phyloP scores from a whole-genome alignment of 92 coral and sea anemone species.

The Porites rus region DNA sequence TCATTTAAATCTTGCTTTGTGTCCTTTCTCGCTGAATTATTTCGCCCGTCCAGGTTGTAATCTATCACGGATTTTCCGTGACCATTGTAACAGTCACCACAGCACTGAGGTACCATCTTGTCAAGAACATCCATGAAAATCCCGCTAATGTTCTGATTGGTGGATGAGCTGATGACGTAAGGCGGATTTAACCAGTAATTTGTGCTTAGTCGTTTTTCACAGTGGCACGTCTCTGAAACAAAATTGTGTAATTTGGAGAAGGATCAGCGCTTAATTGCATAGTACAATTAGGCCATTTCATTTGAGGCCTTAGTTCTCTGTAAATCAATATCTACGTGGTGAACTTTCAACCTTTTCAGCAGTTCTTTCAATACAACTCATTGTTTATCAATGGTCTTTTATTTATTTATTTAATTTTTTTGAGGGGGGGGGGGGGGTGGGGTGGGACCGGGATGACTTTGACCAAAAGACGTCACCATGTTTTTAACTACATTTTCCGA shows the following conservation, averaged over 20 bases:
- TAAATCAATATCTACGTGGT: no score
- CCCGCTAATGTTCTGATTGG: conserved; percentile 44
- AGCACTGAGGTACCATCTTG: conserved; percentile 57
- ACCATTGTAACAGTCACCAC: conserved; percentile 58
- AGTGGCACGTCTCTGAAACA: conserved; percentile 53
- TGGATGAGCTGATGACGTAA: conserved; percentile 46
- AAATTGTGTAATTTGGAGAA: neutral
- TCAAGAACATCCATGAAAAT: conserved; percentile 56
- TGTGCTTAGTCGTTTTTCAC: conserved; percentile 52
- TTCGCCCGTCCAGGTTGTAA: neutral
- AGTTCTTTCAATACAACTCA: no score
- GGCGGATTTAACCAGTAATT: conserved; percentile 46
- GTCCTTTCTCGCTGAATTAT: neutral
- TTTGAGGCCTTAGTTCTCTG: no score
- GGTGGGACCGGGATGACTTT: no score
- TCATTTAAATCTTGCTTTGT: conserved; percentile 17
- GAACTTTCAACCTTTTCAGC: no score
- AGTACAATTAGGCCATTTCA: no score
- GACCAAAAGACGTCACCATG: no score
- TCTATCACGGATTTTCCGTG: conserved; percentile 11
- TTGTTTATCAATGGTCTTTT: no score
- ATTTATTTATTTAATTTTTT: no score
- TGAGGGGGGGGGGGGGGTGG: no score
- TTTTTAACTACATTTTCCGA: no score
- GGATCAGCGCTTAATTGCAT: no score